These are phyloP conservation scores for Barbus barbus DNA, from an alignment of 2,113 vertebrate genomes.

Conservation along the genomic window DNA sequence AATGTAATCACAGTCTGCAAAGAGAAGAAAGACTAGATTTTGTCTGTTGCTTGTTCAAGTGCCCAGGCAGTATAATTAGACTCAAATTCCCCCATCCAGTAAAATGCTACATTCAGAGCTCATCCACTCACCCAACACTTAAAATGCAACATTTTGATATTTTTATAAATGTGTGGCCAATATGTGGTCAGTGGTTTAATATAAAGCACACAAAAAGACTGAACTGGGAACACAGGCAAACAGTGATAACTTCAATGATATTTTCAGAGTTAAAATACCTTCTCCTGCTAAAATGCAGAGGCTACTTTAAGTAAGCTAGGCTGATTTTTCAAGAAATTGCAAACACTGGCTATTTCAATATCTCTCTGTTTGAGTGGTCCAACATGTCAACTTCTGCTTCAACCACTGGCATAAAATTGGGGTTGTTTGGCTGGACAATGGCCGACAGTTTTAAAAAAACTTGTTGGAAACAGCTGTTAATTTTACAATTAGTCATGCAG, in stretches of 20 bases:
- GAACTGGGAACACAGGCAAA: not conserved
- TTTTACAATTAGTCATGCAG: too few species aligned
- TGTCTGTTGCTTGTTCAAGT: not conserved
- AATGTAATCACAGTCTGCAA: conserved; percentile 16
- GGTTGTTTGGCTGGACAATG: too few species aligned
- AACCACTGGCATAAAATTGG: not conserved
- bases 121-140: not conserved
- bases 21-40: conserved; percentile 45
- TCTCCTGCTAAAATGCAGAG: not conserved
- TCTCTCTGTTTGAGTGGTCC: not conserved
- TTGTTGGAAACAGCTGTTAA: too few species aligned
- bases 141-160: conserved; percentile 9
- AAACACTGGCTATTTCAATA: not conserved
- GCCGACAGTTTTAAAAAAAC: too few species aligned
- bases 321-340: not conserved
- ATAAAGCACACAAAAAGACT: conserved; percentile 12
- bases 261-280: not conserved
- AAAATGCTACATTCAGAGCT: conserved; percentile 8
- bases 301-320: not conserved
- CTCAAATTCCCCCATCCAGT: conserved; percentile 7
- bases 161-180: conserved; percentile 17
- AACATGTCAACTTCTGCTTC: not conserved
- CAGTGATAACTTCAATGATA: not conserved
- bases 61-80: conserved; percentile 22
- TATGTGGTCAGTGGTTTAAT: not conserved